Evolutionary conservation across 92 coral and sea anemone genomes (phyloP).

Genomic region (Nematostella vectensis): DNA sequence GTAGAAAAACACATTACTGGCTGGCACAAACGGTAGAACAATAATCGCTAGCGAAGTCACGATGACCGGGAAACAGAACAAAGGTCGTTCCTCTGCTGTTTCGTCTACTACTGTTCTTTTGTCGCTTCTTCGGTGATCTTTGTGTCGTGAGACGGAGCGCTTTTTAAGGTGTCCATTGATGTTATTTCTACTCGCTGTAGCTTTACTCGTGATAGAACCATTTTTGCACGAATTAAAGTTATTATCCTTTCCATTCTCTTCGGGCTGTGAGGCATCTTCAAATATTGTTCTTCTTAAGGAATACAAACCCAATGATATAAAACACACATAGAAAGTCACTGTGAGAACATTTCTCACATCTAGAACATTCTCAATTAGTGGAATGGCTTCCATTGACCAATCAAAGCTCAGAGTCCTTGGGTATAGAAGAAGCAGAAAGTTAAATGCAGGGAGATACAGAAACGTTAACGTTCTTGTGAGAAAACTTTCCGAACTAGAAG

Average conservation of each 20-base stretch:
- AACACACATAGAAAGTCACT: constrained; percentile 45
- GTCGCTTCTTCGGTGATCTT: not conserved
- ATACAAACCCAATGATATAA: constrained; percentile 27
- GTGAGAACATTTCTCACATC: constrained; percentile 60
- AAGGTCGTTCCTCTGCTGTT: not conserved
- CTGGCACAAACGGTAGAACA: constrained; percentile 79
- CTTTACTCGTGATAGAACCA: not conserved
- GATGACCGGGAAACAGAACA: constrained; percentile 12
- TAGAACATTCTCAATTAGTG: constrained; percentile 53
- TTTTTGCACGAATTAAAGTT: not conserved
- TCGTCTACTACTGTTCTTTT: not conserved
- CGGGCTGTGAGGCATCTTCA: constrained; percentile 1
- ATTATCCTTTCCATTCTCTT: not conserved
- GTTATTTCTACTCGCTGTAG: not conserved
- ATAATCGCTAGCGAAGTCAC: constrained; percentile 60
- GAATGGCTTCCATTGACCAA: constrained; percentile 95
- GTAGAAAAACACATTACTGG: constrained; percentile 86
- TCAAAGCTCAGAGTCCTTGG: constrained; percentile 89
- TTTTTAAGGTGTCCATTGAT: constrained; percentile 5
- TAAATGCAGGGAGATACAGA: constrained; percentile 66
- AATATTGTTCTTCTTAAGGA: constrained; percentile 31
- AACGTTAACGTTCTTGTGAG: constrained; percentile 77
- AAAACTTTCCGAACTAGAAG: constrained; percentile 65
- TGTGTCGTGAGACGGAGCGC: constrained; percentile 1
- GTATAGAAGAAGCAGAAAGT: constrained; percentile 88